Base-by-base conservation (phyloP, 2,113 vertebrate genomes). In the Perca fluviatilis region DNA sequence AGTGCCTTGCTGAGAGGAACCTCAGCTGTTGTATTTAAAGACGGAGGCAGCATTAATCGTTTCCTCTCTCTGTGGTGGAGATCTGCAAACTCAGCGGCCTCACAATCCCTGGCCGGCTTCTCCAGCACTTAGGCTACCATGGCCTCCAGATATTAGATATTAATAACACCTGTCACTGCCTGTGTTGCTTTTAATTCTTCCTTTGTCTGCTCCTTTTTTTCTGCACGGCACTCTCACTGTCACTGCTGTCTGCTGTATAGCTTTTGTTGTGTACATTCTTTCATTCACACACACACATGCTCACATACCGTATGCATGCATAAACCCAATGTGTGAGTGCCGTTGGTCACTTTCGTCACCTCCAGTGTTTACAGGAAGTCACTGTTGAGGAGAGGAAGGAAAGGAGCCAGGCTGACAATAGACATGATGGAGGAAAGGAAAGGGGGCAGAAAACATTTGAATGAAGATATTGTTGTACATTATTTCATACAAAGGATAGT, bases 361-460 rank as follows among this genome's bases (percentile, higher is more conserved):
- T 87, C 54, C 71, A 64, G 30, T 58, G 61, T 83, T 83, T 84
- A 86, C 84, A 88, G 91, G 89, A 91, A 87, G 84, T 46, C 3
- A 5, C 14, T 72, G 83, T 72, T 71, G 65, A 74, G 71, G 25
- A 14, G 72, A 88, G 91, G 91, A 91, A 92, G 91, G 89, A 90
- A 90, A 87, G 15, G 61, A 83, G 53, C n/a, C 9, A 25, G 58
- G 68, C 80, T 75, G 33, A 82, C 86, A 78, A 72, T 36, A 50
- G 19, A 25, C 21, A 0, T 3, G 27, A 74, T 12, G 18, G 77
- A 73, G 73, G 46, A 66, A 53, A 61, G 74, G 63, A 78, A 78
- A 71, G 16, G 53, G 11, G 16, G n/a, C 36, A 2, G 66, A 76
- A 40, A 67, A 23, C 8, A 46, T 66, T 12, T 30, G 18, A 50